Conservation (phyloP, 2,113 vertebrate species). For the Lasiurus cinereus region DNA sequence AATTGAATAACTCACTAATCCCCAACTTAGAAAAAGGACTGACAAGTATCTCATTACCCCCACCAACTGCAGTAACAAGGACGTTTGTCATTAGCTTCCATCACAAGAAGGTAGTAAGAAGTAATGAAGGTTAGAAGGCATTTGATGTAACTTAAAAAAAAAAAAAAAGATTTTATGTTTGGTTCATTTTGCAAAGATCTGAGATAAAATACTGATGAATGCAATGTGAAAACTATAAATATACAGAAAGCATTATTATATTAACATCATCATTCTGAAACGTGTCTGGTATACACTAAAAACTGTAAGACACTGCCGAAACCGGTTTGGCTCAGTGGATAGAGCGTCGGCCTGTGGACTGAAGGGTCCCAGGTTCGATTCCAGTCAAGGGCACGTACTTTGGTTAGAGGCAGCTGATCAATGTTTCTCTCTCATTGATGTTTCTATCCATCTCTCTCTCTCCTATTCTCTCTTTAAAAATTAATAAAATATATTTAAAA, state of each 20-base stretch:
- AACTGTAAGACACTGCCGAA: background rate
- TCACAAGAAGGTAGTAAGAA: constrained; percentile 16
- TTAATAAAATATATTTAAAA: too few species aligned
- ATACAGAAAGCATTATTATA: background rate
- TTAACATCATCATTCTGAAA: constrained; percentile 41
- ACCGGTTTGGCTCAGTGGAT: too few species aligned
- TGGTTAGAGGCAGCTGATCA: too few species aligned
- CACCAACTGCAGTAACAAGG: background rate
- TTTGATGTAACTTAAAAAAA: constrained; percentile 18
- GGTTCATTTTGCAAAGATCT: constrained; percentile 42
- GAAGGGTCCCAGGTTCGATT: too few species aligned
- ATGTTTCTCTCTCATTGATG: too few species aligned
- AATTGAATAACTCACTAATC: constrained; percentile 39
- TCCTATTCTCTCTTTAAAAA: too few species aligned
- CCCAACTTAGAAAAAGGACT: constrained; percentile 34
- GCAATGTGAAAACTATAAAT: background rate
- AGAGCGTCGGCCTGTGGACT: too few species aligned
- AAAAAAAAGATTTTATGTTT: constrained; percentile 12
- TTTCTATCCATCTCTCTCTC: too few species aligned
- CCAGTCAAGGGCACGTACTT: too few species aligned
- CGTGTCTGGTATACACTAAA: background rate
- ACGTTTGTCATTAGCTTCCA: background rate
- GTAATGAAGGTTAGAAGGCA: constrained; percentile 30
- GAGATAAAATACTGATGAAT: background rate
- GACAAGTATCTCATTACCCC: constrained; percentile 13